These are phyloP conservation scores for Theristicus caerulescens DNA, from an alignment of 2,113 vertebrate species.

Conservation along the genomic window DNA sequence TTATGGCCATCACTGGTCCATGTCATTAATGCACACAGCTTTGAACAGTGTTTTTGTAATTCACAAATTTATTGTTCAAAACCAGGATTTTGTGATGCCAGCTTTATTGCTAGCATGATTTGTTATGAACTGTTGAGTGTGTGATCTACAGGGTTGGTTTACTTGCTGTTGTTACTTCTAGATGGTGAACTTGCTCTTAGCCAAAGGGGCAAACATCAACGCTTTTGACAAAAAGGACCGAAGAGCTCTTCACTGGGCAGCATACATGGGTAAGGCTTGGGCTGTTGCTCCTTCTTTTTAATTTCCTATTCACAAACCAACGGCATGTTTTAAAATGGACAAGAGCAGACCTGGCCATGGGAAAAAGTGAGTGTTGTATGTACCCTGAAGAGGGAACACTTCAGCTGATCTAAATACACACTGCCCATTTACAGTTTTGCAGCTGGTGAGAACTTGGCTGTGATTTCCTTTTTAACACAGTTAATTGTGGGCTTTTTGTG, in stretches of 20 bases:
- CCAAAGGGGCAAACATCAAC: conserved; percentile 97
- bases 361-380: neutral
- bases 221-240: conserved; percentile 98
- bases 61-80: neutral
- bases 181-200: conserved; percentile 94
- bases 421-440: neutral
- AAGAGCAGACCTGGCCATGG: neutral
- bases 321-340: neutral
- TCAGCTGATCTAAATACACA: neutral
- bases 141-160: neutral
- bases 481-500: neutral
- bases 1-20: neutral
- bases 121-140: neutral
- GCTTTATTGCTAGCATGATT: neutral
- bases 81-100: neutral
- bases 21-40: neutral
- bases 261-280: conserved; percentile 88
- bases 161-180: conserved; percentile 66
- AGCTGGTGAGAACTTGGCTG: neutral
- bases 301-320: neutral
- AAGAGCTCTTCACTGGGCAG: conserved; percentile 95
- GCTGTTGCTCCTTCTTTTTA: neutral
- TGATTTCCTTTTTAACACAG: neutral
- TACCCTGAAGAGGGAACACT: neutral
- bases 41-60: neutral